Percentiles rank a stretch among this genome's conserved stretches.
Conservation (phyloP, 30 jellyfish, hydroid and myxozoan species). For the Haliclystus octoradiatus region DNA sequence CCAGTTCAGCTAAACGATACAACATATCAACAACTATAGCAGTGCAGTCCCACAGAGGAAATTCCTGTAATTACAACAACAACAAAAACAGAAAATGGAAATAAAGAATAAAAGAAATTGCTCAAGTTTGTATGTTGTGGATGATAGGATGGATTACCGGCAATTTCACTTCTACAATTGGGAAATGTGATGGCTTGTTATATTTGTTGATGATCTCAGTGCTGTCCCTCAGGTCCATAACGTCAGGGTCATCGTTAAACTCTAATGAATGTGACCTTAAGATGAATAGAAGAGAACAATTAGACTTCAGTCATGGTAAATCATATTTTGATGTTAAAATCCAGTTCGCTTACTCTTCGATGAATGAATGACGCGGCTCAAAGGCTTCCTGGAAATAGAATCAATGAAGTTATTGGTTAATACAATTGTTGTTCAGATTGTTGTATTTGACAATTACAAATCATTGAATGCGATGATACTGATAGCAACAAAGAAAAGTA, state of each 20-base stretch:
- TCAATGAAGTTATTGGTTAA: no score
- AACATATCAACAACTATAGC: slow-evolving; percentile 67
- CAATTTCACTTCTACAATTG: background rate
- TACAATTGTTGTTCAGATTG: no score
- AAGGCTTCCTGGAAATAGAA: slow-evolving; percentile 5
- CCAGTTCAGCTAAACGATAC: slow-evolving; percentile 65
- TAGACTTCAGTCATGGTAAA: no score
- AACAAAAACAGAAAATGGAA: background rate
- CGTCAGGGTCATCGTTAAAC: background rate
- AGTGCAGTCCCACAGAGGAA: slow-evolving; percentile 86
- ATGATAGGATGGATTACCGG: no score
- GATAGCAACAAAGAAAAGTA: no score
- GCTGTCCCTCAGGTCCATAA: background rate
- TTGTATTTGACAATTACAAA: no score
- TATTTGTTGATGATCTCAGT: background rate
- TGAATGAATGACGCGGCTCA: slow-evolving; percentile 8
- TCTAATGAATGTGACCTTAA: background rate
- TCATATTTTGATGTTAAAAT: background rate
- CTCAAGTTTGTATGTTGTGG: no score
- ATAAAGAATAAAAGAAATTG: no score
- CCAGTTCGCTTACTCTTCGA: slow-evolving; percentile 1
- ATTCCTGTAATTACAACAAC: slow-evolving; percentile 1
- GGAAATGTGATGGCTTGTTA: background rate
- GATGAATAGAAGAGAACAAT: no score
- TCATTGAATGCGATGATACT: no score